Evolutionary conservation across 2,888 invertebrate genomes (phyloP), one percentile per base, ranked within the genome.

Genomic region (Sepiola atlantica): DNA sequence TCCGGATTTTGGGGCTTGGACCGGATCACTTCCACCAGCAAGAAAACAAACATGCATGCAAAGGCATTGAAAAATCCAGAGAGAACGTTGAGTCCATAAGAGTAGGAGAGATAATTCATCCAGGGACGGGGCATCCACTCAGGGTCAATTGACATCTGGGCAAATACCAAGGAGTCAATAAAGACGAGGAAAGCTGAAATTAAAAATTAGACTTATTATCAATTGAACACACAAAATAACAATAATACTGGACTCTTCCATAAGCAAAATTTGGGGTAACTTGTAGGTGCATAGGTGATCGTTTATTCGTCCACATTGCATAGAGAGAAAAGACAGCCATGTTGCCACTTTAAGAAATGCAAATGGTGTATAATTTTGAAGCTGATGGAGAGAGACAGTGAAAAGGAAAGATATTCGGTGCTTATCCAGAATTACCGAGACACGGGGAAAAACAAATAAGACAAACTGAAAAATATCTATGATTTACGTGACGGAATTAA

Each of bases 101-200:
- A 99, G 99, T 99, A 99, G 8, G 99, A 99, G 95, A 99, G 98
- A 97, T 99, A 99, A 97, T 99, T 99, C 97, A 99, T 99, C 55
- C 98, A 98, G 0, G 99, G 99, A 97, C 99, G 99, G 0, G 99
- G 99, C 99, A 99, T 99, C 95, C 98, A 99, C 97, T 98, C 98
- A 54, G 99, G 98, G 20, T 98, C 98, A 97, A 99, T 99, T 6
- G 98, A 99, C 96, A 98, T 98, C 94, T 98, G 98, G 0, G 99
- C 99, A 97, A 99, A 99, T 1, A 99, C 98, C 94, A 96, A 94
- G 0, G 96, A 95, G 45, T 96, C 96, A 92, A 96, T 95, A 95
- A 96, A 96, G 20, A 96, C 96, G 45, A 96, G 94, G 55, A 96
- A 95, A 45, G 96, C 96, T 96, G 95, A 20, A 95, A 95, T 35